Percentiles rank a stretch among this genome's conserved stretches.
Conservation (phyloP, 2,888 invertebrate genomes). For the Rhingia rostrata region DNA sequence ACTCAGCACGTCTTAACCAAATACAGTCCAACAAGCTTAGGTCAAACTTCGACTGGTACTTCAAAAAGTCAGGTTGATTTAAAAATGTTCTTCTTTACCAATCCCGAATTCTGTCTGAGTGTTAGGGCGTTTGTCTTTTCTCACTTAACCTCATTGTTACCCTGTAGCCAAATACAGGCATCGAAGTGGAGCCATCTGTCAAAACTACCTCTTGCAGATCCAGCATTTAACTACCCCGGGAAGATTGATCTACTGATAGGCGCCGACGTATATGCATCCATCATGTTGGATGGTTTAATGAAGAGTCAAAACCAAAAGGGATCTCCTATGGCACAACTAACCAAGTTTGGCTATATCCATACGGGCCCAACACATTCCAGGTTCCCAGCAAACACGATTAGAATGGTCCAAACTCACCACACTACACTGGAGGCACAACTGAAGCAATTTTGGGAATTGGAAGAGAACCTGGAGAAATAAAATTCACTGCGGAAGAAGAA, state of each 20-base stretch:
- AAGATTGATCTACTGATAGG: slow-evolving; percentile 25
- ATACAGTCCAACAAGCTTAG: slow-evolving; percentile 7
- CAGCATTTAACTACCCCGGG: slow-evolving; percentile 14
- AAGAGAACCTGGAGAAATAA: too few relatives aligned
- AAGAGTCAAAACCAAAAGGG: slow-evolving; percentile 4
- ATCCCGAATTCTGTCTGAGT: too few relatives aligned
- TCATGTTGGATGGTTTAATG: slow-evolving; percentile 30
- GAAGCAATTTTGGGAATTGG: too few relatives aligned
- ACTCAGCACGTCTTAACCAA: background rate
- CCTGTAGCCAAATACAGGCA: too few relatives aligned
- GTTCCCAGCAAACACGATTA: background rate
- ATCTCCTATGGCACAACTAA: slow-evolving; percentile 21
- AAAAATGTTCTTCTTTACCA: too few relatives aligned
- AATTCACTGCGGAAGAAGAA: too few relatives aligned
- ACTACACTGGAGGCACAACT: too few relatives aligned
- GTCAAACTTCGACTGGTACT: background rate
- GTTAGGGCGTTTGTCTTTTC: too few relatives aligned
- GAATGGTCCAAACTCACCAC: too few relatives aligned
- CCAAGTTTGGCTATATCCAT: slow-evolving; percentile 25
- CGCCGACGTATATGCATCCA: slow-evolving; percentile 26
- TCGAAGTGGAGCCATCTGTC: too few relatives aligned
- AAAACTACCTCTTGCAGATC: too few relatives aligned
- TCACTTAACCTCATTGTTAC: too few relatives aligned
- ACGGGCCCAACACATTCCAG: background rate
- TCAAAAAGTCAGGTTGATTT: background rate